Conservation (phyloP, 92 coral and sea anemone genomes). For the Porites lobata region DNA sequence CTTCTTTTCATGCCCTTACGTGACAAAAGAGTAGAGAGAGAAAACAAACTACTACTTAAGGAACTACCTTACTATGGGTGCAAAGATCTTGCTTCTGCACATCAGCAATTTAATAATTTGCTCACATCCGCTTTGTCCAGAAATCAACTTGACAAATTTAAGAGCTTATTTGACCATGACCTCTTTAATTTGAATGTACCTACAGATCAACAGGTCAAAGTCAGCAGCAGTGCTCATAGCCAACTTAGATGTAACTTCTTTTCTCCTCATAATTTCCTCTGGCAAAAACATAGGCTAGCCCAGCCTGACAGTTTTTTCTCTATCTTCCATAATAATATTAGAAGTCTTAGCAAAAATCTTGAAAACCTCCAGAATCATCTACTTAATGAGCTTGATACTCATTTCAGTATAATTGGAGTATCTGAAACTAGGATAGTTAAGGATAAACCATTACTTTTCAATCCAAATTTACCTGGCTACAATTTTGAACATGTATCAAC, state of each 20-base stretch:
- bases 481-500: slow-evolving; percentile 64
- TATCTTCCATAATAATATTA: background rate
- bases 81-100: background rate
- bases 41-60: background rate
- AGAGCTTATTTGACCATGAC: slow-evolving; percentile 28
- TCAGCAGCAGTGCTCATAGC: slow-evolving; percentile 2
- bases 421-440: background rate
- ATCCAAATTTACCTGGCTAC: slow-evolving; percentile 63
- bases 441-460: slow-evolving; percentile 2
- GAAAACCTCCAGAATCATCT: slow-evolving; percentile 65
- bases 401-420: too few species aligned
- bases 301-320: background rate
- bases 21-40: too few species aligned
- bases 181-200: slow-evolving; percentile 32
- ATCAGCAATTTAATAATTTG: slow-evolving; percentile 21
- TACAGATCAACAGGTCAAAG: slow-evolving; percentile 16
- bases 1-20: too few species aligned
- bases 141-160: slow-evolving; percentile 23
- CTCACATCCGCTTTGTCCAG: slow-evolving; percentile 5
- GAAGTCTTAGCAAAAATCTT: slow-evolving; percentile 4
- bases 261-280: slow-evolving; percentile 15
- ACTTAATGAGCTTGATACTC: slow-evolving; percentile 9
- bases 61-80: slow-evolving; percentile 5
- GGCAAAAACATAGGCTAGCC: too few species aligned
- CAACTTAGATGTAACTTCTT: slow-evolving; percentile 36